Conservation (phyloP, 2,888 invertebrate genomes). For the Cataglyphis albicans region DNA sequence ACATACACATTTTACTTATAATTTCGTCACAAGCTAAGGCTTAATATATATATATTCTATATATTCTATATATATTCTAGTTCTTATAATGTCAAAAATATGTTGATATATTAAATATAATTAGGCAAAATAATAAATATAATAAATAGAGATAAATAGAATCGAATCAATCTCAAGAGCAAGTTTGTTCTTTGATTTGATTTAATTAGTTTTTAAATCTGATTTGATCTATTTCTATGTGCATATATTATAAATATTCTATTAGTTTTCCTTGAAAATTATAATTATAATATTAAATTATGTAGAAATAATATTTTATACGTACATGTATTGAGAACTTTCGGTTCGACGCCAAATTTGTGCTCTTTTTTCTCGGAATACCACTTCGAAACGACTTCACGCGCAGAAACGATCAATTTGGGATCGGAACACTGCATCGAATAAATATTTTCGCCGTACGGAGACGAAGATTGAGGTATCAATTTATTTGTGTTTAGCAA, state of each 20-base stretch:
- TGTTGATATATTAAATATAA: slow-evolving; percentile 1
- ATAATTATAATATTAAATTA: neutral
- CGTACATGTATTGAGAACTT: slow-evolving; percentile 89
- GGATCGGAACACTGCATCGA: slow-evolving; percentile 90
- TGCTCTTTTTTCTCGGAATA: slow-evolving; percentile 92
- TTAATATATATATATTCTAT: neutral
- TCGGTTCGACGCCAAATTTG: slow-evolving; percentile 90
- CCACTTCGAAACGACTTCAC: slow-evolving; percentile 92
- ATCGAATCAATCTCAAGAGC: neutral
- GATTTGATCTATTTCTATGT: neutral
- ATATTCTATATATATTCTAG: neutral
- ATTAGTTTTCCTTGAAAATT: neutral
- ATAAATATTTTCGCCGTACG: slow-evolving; percentile 90
- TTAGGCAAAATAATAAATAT: neutral
- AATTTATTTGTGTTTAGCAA: slow-evolving; percentile 84
- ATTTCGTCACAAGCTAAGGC: neutral
- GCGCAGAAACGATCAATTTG: slow-evolving; percentile 89
- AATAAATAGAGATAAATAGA: neutral
- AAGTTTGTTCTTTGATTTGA: neutral
- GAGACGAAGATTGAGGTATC: slow-evolving; percentile 83
- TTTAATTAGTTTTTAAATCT: neutral
- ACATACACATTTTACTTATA: neutral
- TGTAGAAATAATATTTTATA: slow-evolving; percentile 81
- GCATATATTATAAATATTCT: neutral
- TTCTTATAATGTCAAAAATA: neutral